Conservation (phyloP, 2,797 vertebrate genomes). For the Mus caroli region DNA sequence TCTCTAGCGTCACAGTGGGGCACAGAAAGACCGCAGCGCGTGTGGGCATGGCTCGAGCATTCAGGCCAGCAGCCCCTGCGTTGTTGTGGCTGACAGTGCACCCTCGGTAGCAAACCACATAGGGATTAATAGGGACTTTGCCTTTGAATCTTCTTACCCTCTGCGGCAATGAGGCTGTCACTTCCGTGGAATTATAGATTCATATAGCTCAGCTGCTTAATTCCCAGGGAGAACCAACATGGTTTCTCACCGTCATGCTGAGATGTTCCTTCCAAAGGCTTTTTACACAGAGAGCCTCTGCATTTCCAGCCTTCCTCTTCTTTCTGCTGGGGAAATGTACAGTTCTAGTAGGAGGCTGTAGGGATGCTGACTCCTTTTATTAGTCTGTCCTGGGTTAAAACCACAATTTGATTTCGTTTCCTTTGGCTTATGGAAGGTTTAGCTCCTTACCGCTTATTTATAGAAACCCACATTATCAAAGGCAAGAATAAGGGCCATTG, state of each 20-base stretch:
- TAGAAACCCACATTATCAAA: constrained; percentile 53
- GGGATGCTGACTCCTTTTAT: constrained; percentile 36
- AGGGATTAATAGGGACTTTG: constrained; percentile 65
- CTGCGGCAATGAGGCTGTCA: constrained; percentile 62
- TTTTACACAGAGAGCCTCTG: constrained; percentile 59
- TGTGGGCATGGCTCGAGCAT: constrained; percentile 1
- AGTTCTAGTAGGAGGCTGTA: not conserved
- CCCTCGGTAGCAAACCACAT: constrained; percentile 52
- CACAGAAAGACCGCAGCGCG: not conserved
- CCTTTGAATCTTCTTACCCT: constrained; percentile 55
- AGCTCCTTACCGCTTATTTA: constrained; percentile 54
- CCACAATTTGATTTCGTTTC: constrained; percentile 67
- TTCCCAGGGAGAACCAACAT: constrained; percentile 68
- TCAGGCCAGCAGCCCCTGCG: constrained; percentile 34
- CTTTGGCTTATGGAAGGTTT: constrained; percentile 53
- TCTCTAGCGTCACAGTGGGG: not conserved
- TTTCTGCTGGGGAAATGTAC: not conserved
- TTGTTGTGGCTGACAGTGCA: constrained; percentile 1
- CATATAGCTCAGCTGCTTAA: constrained; percentile 65
- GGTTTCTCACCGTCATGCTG: constrained; percentile 67
- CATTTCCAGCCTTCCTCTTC: constrained; percentile 31
- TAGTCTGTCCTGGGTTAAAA: constrained; percentile 52
- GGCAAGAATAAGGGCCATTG: constrained; percentile 31
- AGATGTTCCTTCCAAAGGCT: constrained; percentile 68
- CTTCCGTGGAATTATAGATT: constrained; percentile 72